A percentile compares a stretch with the other conserved stretches of the same genome.
Conservation (phyloP, 1,140 invertebrate species). For the Pantala flavescens region DNA sequence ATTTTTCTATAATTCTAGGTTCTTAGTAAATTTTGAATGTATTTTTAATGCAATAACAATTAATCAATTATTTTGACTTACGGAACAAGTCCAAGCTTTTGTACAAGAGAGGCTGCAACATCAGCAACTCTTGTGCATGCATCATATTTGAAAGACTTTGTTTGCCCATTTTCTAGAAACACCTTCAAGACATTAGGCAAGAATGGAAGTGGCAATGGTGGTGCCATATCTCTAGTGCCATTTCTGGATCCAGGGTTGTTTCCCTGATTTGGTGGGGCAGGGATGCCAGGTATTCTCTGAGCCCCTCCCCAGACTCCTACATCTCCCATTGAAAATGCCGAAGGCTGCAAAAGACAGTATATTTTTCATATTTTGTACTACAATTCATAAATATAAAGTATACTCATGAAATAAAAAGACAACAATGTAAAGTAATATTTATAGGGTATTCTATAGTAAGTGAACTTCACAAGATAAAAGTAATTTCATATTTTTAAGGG, state of each 20-base stretch:
- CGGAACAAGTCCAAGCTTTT: slow-evolving; percentile 62
- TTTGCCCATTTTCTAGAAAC: slow-evolving; percentile 89
- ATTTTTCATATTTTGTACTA: neutral
- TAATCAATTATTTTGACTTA: too few relatives aligned
- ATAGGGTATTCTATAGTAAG: too few relatives aligned
- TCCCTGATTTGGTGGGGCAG: neutral
- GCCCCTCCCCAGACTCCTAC: neutral
- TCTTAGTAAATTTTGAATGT: too few relatives aligned
- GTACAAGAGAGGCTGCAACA: slow-evolving; percentile 71
- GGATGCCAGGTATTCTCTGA: neutral
- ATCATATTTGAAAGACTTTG: slow-evolving; percentile 94
- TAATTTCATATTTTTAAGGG: too few relatives aligned
- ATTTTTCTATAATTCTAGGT: too few relatives aligned
- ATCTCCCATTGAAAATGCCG: slow-evolving; percentile 59
- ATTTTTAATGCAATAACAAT: too few relatives aligned
- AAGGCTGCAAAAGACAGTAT: slow-evolving; percentile 47
- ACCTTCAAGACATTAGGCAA: slow-evolving; percentile 90
- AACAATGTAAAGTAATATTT: neutral
- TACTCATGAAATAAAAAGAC: neutral
- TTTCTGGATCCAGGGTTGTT: neutral
- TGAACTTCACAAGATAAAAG: too few relatives aligned
- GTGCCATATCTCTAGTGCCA: neutral
- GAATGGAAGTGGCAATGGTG: slow-evolving; percentile 53
- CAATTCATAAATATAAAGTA: neutral
- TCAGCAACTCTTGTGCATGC: slow-evolving; percentile 78